Percentiles rank a stretch among this genome's conserved stretches.
Evolutionary conservation across 2,113 vertebrate genomes (phyloP).

Genomic region (Periophthalmodon schlosseri): DNA sequence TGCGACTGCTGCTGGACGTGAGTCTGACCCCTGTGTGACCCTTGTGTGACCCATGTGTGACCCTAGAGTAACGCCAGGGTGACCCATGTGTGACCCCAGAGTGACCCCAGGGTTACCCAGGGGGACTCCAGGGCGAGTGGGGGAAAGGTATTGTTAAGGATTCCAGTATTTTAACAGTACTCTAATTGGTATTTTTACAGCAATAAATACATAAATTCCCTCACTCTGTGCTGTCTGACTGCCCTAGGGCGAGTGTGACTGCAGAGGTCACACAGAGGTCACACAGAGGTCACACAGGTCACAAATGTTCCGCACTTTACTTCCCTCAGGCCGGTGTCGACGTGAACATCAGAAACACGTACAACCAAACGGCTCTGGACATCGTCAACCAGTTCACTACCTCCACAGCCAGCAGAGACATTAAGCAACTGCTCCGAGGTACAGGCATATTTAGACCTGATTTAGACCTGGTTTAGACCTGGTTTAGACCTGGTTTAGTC

Average conservation of each 20-base stretch:
- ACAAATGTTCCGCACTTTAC: neutral
- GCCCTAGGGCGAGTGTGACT: too few species aligned
- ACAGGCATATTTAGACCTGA: neutral
- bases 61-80: too few species aligned
- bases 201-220: too few species aligned
- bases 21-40: constrained; percentile 39
- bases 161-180: too few species aligned
- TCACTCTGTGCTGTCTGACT: too few species aligned
- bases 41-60: too few species aligned
- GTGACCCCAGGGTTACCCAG: too few species aligned
- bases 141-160: too few species aligned
- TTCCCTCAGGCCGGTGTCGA: constrained; percentile 86
- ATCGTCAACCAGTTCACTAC: constrained; percentile 99
- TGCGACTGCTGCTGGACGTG: constrained; percentile 91
- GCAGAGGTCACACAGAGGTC: neutral
- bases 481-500: neutral
- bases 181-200: too few species aligned
- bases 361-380: constrained; percentile 96
- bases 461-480: neutral
- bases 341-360: constrained; percentile 93
- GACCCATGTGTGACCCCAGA: too few species aligned
- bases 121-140: too few species aligned
- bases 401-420: constrained; percentile 94
- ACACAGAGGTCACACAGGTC: neutral
- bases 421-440: constrained; percentile 96